Conservation (phyloP, 2,797 vertebrate species). For the Pipistrellus pipistrellus region DNA sequence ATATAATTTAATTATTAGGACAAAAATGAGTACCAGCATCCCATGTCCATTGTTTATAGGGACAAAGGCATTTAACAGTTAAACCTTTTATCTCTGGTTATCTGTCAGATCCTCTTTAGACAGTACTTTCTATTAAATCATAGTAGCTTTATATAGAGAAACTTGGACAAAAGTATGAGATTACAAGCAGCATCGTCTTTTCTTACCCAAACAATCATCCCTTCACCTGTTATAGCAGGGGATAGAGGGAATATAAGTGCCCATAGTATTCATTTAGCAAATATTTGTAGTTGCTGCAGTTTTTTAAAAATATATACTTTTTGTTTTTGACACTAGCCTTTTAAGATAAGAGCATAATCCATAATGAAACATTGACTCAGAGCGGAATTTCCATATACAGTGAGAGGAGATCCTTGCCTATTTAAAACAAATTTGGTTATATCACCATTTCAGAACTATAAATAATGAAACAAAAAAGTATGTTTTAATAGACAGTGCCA, state of each 20-base stretch:
- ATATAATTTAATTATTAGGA: neutral
- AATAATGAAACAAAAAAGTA: neutral
- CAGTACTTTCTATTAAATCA: neutral
- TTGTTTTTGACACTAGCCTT: neutral
- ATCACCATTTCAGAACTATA: neutral
- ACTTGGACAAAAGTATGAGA: neutral
- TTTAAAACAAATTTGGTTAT: slow-evolving; percentile 9
- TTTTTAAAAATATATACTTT: neutral
- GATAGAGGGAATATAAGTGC: neutral
- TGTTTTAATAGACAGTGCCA: neutral
- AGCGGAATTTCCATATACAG: neutral
- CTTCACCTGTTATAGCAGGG: neutral
- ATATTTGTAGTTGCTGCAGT: neutral
- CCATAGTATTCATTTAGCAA: neutral
- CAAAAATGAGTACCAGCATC: neutral
- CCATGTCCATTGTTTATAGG: neutral
- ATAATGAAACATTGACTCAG: neutral
- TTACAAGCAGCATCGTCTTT: neutral
- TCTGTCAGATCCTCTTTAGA: neutral
- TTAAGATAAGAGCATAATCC: neutral
- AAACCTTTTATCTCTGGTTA: neutral
- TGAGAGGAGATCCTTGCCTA: neutral
- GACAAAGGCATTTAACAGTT: neutral
- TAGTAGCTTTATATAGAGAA: neutral
- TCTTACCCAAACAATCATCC: neutral